Evolutionary conservation across 2,797 vertebrate genomes (phyloP).

Genomic region (Nyctalus aviator): DNA sequence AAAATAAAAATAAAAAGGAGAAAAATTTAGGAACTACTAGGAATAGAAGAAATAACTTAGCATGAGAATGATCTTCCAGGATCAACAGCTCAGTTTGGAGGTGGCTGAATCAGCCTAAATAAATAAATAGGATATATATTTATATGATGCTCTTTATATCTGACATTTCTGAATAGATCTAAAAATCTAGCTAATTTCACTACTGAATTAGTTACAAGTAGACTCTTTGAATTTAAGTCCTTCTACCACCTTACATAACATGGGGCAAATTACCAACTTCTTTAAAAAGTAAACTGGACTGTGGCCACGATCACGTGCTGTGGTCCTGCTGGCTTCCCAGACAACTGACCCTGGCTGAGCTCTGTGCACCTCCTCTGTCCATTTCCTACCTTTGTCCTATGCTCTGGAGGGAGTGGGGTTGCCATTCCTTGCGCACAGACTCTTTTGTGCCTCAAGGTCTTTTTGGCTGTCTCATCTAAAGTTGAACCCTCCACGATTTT

Average conservation of each 20-base stretch:
- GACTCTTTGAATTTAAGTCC: conserved; percentile 2
- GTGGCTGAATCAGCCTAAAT: neutral
- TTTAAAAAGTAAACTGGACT: neutral
- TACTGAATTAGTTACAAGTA: neutral
- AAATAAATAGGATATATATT: neutral
- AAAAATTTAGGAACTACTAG: conserved; percentile 40
- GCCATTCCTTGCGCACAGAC: neutral
- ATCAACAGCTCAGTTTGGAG: conserved; percentile 5
- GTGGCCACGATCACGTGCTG: neutral
- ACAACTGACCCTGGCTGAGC: neutral
- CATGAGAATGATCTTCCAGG: conserved; percentile 17
- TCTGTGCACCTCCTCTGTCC: neutral
- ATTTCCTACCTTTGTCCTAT: neutral
- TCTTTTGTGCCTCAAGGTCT: neutral
- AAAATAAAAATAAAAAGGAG: conserved; percentile 76
- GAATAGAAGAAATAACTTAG: conserved; percentile 7
- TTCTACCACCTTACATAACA: neutral
- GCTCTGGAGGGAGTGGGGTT: neutral
- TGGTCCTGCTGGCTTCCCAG: neutral
- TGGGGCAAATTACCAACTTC: neutral
- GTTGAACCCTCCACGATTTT: neutral
- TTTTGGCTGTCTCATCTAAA: neutral
- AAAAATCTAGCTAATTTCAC: conserved; percentile 52
- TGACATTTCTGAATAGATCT: conserved; percentile 37
- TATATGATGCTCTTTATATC: neutral